Base-by-base conservation (phyloP, 2,888 invertebrate genomes). In the Balanococcus diminutus region DNA sequence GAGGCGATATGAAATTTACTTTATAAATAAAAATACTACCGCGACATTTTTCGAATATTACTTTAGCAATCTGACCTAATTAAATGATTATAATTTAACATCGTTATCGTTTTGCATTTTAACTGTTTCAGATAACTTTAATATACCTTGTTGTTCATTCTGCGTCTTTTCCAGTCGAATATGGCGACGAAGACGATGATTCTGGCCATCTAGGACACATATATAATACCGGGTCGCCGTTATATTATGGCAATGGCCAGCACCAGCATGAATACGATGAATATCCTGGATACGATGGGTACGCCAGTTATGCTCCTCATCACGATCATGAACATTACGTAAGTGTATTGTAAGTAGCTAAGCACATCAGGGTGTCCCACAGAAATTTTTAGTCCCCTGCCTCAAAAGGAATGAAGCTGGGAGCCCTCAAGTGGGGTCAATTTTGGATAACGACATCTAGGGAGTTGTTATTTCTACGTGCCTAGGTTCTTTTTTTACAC, bases 251-350 rank as follows among this genome's bases (percentile, higher is more conserved):
- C 46, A 84, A 67, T n/a, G 84, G 84, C 19, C 42, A 84, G 5
- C 79, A 79, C 46, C 81, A 86, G 8, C 56, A 84, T 22, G 28
- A 75, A n/a, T 72, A 84, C n/a, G 84, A 84, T 16, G 84, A 75
- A 11, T 84, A 81, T 61, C 81, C 86, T 16, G 82, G 82, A 25
- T 86, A 86, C 39, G 86, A 86, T 36, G 86, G 86, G 14, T 86
- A 86, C 46, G 86, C 86, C 36, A 86, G 72, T 25, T 89, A 89
- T 75, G 89, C 89, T 11, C 88, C 89, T n/a, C 88, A 88, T 56
- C 88, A 89, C 83, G 88, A 89, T 86, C 89, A 89, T 75, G 88
- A 88, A 82, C 88, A 88, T 81, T 88, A 88, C 84, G 89, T 89
- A 87, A 88, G 88, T 88, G 32, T 4, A n/a, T 31, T 79, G 9